Percentiles rank a stretch among this genome's conserved stretches.
These are phyloP conservation scores for Trematocara stigmaticum DNA, from an alignment of 2,113 vertebrate genomes.

Conservation along the genomic window DNA sequence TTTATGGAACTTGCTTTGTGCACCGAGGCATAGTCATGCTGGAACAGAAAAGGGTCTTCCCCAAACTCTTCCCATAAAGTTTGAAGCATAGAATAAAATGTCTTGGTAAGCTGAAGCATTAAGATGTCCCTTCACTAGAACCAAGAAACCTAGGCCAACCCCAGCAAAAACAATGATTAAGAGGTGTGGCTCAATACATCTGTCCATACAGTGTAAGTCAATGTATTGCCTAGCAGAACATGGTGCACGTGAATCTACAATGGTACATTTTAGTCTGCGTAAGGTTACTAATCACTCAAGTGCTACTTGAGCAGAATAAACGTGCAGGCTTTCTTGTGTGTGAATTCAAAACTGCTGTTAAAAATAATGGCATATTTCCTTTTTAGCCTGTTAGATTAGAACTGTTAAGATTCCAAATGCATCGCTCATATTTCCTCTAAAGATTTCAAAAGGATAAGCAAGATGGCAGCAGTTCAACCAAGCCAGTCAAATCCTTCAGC, in stretches of 20 bases:
- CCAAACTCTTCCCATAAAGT: background rate
- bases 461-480: conserved; percentile 28
- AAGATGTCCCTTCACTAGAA: background rate
- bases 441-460: conserved; percentile 28
- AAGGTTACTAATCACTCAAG: background rate
- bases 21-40: background rate
- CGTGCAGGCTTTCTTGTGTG: background rate
- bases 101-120: background rate
- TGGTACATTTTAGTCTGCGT: background rate
- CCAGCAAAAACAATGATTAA: background rate
- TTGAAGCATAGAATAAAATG: background rate
- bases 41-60: background rate
- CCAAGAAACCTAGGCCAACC: background rate
- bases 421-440: conserved; percentile 18
- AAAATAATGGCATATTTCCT: background rate
- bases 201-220: background rate
- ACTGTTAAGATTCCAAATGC: conserved; percentile 5
- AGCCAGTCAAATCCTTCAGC: background rate
- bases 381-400: background rate
- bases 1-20: background rate
- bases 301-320: background rate
- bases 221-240: background rate
- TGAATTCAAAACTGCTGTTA: background rate
- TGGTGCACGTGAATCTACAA: background rate
- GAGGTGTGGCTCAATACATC: background rate